Base-by-base conservation (phyloP, 2,113 vertebrate genomes). In the Eretmochelys imbricata region DNA sequence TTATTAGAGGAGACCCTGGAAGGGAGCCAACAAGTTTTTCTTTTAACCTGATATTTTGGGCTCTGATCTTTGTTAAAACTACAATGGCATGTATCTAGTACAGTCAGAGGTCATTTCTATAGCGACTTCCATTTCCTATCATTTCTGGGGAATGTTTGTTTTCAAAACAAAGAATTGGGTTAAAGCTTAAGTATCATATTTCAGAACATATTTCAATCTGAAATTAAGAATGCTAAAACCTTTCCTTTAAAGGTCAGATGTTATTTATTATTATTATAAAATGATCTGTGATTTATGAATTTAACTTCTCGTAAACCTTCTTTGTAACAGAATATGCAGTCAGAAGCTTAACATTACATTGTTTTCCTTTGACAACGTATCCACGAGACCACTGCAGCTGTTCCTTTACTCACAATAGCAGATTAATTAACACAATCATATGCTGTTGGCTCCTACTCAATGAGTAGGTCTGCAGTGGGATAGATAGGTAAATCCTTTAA, bases 381-480 rank as follows among this genome's bases (percentile, higher is more conserved):
- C 99, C 99, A 98, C 98, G 98, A 99, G 99, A 99, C 99, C 98
- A 98, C 98, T 98, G 99, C 99, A 99, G 99, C 99, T 99, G 99
- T 99, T 99, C 99, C 99, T 99, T 98, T 98, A 99, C 99, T 99
- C 99, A 99, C 99, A 99, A 99, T 99, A 99, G 99, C 99, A 99
- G 99, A 99, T 99, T 99, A 99, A 99, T 99, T 99, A 99, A 99
- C 99, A 99, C 99, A 99, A 99, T 99, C 99, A 99, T 99, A 99
- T 98, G 99, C 99, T 98, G 98, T 99, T 99, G 99, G 99, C 99
- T 99, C 97, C 94, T 98, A 98, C 99, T 99, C 99, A 99, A 99
- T 99, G 99, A 98, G 98, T 99, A 99, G 99, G 99, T 99, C 99
- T 99, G 99, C 99, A 99, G 98, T 97, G 97, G 99, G 99, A 99